Evolutionary conservation across 1,140 invertebrate species (phyloP), one percentile per base, ranked within the genome.

Genomic region (Pseudomyrmex pallidus): DNA sequence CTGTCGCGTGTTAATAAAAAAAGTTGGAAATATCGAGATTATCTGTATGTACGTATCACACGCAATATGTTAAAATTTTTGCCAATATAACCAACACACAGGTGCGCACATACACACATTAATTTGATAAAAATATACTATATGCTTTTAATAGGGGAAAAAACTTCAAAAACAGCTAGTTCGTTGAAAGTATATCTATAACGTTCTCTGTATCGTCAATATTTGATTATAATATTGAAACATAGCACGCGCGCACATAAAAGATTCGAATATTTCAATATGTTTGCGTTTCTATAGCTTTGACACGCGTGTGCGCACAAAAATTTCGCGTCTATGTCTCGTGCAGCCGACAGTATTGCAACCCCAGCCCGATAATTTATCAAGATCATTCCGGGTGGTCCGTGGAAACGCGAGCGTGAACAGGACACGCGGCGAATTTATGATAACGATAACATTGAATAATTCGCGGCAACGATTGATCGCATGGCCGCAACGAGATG

Each of bases 391-490:
- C 62, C 56, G 56, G 4, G 44, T 56, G 74, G 87, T 70, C 35
- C 46, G 62, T 63, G 52, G 50, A 63, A 63, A 68, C 56, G 46
- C 54, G 50, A 63, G 74, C 74, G 80, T 72, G 68, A 82, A 85
- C 84, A 88, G 87, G 74, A 52, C 80, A 76, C 63, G 20, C 74
- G 74, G 57, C 84, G 84, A 78, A 89, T 89, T 89, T 89, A 89
- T 89, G 87, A 89, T 89, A 89, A 89, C 87, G 87, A 89, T 89
- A 89, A 89, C 87, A 89, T 89, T 89, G 87, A 89, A 89, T 89
- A 89, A 89, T 89, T 89, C 87, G 87, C 63, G 74, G 74, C 56
- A 74, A 82, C 78, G 87, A 89, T 89, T 89, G 87, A 88, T 89
- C 84, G 87, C 25, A 66, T 17, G 20, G 56, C 44, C 74, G 46